phyloP scores from a whole-genome alignment of 2,113 vertebrate species.

The Gallinago jamesoni region DNA sequence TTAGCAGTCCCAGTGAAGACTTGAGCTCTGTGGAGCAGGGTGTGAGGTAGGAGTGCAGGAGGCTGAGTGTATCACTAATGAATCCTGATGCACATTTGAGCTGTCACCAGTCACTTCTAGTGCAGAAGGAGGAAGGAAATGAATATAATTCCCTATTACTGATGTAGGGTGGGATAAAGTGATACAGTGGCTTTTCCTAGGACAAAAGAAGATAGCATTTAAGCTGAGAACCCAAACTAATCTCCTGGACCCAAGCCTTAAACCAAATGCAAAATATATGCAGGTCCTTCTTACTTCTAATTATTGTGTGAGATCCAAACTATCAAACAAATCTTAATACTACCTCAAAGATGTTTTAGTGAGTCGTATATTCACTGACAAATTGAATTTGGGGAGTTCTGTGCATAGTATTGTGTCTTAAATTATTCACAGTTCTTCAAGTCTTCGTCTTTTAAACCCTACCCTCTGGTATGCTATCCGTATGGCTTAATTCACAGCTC shows the following conservation, averaged over 20 bases:
- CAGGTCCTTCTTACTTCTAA: background rate
- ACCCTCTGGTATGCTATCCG: background rate
- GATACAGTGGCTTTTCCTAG: background rate
- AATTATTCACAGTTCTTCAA: background rate
- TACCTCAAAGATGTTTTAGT: background rate
- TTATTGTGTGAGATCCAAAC: background rate
- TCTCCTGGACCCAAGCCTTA: background rate
- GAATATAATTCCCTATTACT: background rate
- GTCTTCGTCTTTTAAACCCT: background rate
- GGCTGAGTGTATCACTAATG: background rate
- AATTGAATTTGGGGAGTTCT: background rate
- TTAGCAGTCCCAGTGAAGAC: background rate
- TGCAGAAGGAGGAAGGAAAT: background rate
- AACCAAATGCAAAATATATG: background rate
- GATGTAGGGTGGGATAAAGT: background rate
- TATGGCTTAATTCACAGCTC: conserved; percentile 18
- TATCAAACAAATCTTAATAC: background rate
- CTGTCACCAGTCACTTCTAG: background rate
- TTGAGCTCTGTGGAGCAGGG: background rate
- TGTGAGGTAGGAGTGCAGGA: background rate
- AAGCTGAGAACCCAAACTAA: background rate
- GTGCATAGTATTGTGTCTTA: background rate
- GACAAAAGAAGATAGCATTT: background rate
- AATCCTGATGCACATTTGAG: background rate
- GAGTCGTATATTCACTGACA: background rate